phyloP scores from a whole-genome alignment of 2,888 invertebrate genomes.

The Plebejus argus region DNA sequence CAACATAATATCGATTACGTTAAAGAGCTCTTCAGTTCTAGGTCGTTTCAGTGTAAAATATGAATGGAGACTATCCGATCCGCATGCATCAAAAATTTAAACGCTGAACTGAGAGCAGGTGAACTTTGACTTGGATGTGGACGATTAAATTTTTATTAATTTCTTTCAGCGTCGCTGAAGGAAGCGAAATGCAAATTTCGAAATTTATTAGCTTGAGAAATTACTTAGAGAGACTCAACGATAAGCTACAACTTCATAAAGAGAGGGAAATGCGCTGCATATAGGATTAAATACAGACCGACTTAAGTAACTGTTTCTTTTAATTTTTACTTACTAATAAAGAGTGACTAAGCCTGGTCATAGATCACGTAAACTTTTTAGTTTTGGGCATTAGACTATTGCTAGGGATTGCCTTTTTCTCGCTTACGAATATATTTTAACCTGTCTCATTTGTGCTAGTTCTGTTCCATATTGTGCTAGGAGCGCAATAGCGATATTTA shows the following conservation, averaged over 20 bases:
- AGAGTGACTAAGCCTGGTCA: no score
- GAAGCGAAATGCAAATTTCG: neutral
- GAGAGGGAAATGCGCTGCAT: no score
- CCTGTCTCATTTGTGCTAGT: no score
- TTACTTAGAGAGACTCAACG: neutral
- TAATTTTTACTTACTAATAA: no score
- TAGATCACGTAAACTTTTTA: no score
- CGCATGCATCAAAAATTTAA: slow-evolving; percentile 18
- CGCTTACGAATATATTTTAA: no score
- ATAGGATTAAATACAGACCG: no score
- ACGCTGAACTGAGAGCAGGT: slow-evolving; percentile 11
- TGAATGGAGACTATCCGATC: slow-evolving; percentile 20
- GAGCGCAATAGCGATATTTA: no score
- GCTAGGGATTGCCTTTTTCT: no score
- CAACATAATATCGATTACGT: neutral
- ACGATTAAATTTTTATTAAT: slow-evolving; percentile 2
- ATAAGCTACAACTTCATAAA: neutral
- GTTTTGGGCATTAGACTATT: no score
- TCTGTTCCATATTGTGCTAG: no score
- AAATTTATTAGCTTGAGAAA: neutral
- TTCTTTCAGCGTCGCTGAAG: neutral
- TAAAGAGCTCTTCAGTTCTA: neutral
- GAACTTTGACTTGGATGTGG: neutral
- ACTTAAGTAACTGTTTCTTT: no score
- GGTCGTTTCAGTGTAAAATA: slow-evolving; percentile 8